Percentiles rank a stretch among this genome's conserved stretches.
phyloP scores from a whole-genome alignment of 2,888 invertebrate species.

The Meghimatium bilineatum region DNA sequence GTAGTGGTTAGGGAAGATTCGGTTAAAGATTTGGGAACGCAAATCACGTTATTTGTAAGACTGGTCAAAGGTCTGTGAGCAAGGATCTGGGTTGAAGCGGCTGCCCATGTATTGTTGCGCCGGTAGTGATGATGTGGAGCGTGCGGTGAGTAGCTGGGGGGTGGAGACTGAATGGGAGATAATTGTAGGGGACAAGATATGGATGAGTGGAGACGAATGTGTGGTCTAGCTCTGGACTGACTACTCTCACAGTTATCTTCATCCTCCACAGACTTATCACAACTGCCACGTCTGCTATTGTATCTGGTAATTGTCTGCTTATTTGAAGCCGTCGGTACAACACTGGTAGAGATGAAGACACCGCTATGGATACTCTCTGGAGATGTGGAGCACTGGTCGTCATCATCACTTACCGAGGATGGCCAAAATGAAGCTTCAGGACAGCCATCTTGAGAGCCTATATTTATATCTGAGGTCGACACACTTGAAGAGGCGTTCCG shows the following conservation, averaged over 20 bases:
- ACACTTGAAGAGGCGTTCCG: not conserved
- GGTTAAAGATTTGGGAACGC: not conserved
- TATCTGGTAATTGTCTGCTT: not conserved
- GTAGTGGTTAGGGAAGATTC: constrained; percentile 21
- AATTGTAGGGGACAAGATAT: not conserved
- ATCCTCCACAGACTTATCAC: not conserved
- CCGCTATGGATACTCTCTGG: not conserved
- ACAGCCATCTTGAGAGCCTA: not conserved
- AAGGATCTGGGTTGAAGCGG: constrained; percentile 26
- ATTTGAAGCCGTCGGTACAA: not conserved
- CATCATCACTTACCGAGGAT: constrained; percentile 22
- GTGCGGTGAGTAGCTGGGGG: not conserved
- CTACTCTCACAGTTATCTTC: not conserved
- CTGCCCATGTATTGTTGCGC: constrained; percentile 37
- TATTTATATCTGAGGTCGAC: not conserved
- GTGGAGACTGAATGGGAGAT: not conserved
- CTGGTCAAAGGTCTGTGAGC: constrained; percentile 40
- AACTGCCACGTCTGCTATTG: not conserved
- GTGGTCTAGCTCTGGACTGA: not conserved
- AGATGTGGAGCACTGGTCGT: not conserved
- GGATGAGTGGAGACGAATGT: constrained; percentile 17
- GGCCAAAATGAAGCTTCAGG: not conserved
- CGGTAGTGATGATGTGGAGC: constrained; percentile 24
- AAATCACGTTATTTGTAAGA: constrained; percentile 19
- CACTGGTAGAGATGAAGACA: not conserved